Evolutionary conservation across 2,888 invertebrate genomes (phyloP), one percentile per base, ranked within the genome.

Genomic region (Cyrtodaria siliqua): DNA sequence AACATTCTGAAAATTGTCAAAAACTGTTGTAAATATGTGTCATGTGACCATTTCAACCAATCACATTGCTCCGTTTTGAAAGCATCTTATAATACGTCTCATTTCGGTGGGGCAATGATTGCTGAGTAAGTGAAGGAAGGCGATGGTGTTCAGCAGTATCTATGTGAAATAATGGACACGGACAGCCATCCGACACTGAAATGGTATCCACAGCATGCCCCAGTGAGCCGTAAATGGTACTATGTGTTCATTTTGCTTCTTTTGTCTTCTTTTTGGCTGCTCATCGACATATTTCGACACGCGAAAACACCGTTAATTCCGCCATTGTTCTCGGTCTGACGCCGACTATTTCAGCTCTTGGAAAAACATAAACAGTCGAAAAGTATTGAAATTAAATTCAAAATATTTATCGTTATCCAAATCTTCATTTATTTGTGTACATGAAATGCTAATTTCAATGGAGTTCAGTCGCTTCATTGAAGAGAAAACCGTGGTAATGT

Each of bases 121-220:
- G 90, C 87, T 87, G 71, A 70, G 56, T 74, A 74, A 85, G 82
- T 87, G 86, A 86, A 86, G 82, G 86, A 89, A 82, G 83, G 83
- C 82, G 67, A 82, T 82, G 85, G 81, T 83, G 85, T 82, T 83
- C 78, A 66, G 81, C 78, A 79, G 85, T 88, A 91, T 91, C 91
- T 87, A 80, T 84, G 85, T 68, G 83, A 85, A 86, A 86, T 86
- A 92, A 94, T 94, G 94, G 94, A 93, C 91, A 92, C 93, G 89
- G 93, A 92, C 91, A 93, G 92, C 92, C 93, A 94, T 94, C 93
- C 93, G 91, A 91, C 91, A 87, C 91, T 92, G 91, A 92, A 92
- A 93, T 90, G 91, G 89, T 92, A 90, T 90, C 91, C 92, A 90
- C 92, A 92, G 92, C 91, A 91, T 90, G 92, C 93, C 89, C 90